Conservation (phyloP, 2,113 vertebrate species). For the Cyanoderma ruficeps region DNA sequence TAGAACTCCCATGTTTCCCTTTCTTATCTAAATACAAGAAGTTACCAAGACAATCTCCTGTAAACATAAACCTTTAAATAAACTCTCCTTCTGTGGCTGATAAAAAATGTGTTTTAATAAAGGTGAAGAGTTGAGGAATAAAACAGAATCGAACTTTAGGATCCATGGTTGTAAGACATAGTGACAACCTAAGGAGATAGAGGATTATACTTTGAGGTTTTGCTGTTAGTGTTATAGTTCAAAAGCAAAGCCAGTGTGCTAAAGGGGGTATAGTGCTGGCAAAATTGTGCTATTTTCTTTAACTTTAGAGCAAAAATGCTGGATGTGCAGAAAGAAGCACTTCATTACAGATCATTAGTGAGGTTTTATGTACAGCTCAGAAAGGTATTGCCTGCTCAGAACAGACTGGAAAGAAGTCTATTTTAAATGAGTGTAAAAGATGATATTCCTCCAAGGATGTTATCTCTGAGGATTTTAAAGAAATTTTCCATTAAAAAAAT, state of each 20-base stretch:
- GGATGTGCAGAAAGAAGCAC: constrained; percentile 67
- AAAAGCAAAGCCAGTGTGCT: constrained; percentile 56
- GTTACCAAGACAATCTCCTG: background rate
- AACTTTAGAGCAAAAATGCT: constrained; percentile 72
- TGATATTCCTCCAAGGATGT: constrained; percentile 51
- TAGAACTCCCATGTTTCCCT: constrained; percentile 42
- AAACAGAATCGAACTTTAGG: background rate
- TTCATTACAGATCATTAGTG: constrained; percentile 76
- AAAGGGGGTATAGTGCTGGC: constrained; percentile 45
- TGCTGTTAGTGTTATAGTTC: constrained; percentile 16
- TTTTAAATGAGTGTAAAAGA: constrained; percentile 67
- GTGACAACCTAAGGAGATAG: background rate
- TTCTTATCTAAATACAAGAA: constrained; percentile 70
- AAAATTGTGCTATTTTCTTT: constrained; percentile 68
- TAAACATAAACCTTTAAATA: constrained; percentile 3
- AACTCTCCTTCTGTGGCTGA: constrained; percentile 24
- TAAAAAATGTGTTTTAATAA: constrained; percentile 10
- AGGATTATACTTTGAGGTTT: background rate
- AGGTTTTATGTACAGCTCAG: constrained; percentile 61
- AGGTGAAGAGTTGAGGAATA: background rate
- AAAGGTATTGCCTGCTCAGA: constrained; percentile 63
- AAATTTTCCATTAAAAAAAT: constrained; percentile 55
- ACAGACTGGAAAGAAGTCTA: constrained; percentile 42
- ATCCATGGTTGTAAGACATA: background rate
- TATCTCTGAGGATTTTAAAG: constrained; percentile 53